Base-by-base conservation (phyloP, 2,888 invertebrate species). In the Iphiclides podalirius region DNA sequence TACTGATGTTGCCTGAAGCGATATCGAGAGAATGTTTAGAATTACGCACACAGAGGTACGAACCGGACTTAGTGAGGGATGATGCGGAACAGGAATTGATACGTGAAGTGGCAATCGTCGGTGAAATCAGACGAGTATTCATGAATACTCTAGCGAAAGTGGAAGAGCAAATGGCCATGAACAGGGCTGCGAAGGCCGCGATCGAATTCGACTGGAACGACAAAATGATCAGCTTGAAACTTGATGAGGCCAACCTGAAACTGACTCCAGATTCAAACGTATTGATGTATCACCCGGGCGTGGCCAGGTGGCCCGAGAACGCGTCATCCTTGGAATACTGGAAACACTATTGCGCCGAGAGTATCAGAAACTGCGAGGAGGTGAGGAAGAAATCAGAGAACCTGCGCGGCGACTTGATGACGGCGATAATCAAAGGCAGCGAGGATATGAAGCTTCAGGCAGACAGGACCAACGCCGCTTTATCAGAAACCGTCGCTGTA, bases 171-270 rank as follows among this genome's bases (percentile, higher is more conserved):
- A 89, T 94, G 70, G 68, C 88, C n/a, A 92, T 92, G 62, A 93
- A 96, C 66, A 94, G 93, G 67, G 93, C 94, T 2, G 93, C 94
- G 0, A 96, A 97, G 70, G 88, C 92, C 34, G 90, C 93, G 14
- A 81, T 97, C 51, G 97, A 98, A 79, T 91, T 91, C 59, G 97
- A 97, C 72, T 97, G 96, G 96, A 94, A 96, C 59, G 96, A 97
- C 71, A 98, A 98, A 79, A 92, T 91, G 66, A 91, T 93, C 36
- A 88, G 94, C 0, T 91, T 94, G 60, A 92, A 93, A 57, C 86
- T 94, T 9, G 97, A 97, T 59, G 88, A 92, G 0, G 70, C 81
- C 1, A 94, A 94, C 69, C 84, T 92, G 4, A 89, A 90, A 0
- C 79, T 96, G 28, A 91, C 91, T 17, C 94, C 93, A 33, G 79